phyloP scores from a whole-genome alignment of 2,797 vertebrate species.

The Dipus sagitta region DNA sequence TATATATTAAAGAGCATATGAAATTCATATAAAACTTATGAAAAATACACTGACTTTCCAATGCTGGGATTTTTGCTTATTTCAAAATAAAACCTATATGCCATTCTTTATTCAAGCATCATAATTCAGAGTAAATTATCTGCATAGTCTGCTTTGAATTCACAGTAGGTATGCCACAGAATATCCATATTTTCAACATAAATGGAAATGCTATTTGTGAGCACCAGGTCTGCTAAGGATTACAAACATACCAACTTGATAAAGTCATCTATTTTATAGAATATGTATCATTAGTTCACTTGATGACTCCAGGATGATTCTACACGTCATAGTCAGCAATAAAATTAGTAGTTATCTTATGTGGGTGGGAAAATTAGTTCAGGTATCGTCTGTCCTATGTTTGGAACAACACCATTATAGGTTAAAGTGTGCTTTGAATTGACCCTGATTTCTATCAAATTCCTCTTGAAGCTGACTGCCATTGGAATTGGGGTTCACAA shows the following conservation, averaged over 20 bases:
- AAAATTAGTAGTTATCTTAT: conserved; percentile 39
- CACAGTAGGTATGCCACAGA: background rate
- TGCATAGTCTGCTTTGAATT: background rate
- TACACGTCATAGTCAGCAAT: background rate
- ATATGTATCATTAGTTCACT: conserved; percentile 37
- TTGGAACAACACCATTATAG: background rate
- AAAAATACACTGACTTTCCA: conserved; percentile 44
- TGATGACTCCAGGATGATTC: conserved; percentile 47
- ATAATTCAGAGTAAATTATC: background rate
- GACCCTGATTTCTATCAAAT: background rate
- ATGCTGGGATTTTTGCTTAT: background rate
- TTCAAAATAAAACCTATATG: conserved; percentile 18
- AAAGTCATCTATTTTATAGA: conserved; percentile 26
- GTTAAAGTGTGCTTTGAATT: conserved; percentile 51
- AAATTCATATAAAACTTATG: conserved; percentile 43
- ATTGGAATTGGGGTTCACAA: conserved; percentile 2
- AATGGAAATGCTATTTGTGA: conserved; percentile 23
- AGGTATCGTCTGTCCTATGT: background rate
- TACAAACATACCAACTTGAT: background rate
- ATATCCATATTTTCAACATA: background rate
- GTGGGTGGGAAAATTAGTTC: background rate
- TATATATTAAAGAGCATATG: background rate
- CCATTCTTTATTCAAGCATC: background rate
- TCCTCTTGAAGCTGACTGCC: background rate
- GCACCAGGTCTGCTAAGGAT: background rate